Conservation (phyloP, 2,888 invertebrate species). For the Monochamus alternatus region DNA sequence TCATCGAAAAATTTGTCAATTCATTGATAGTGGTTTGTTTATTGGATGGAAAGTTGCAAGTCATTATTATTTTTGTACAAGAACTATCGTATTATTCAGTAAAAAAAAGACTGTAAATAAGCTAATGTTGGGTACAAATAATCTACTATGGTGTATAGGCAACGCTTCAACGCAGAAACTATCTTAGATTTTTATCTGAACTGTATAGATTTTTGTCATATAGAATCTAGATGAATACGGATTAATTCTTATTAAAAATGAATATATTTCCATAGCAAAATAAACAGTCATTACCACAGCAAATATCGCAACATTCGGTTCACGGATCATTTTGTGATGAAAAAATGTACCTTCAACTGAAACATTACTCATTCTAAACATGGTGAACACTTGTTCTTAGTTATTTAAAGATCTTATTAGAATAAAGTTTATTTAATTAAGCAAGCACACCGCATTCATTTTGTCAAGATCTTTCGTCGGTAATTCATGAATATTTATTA, state of each 20-base stretch:
- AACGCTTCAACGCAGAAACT: neutral
- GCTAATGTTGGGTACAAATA: neutral
- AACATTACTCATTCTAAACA: neutral
- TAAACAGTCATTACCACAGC: too few relatives aligned
- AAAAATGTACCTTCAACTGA: neutral
- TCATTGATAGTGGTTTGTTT: constrained; percentile 6
- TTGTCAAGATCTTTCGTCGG: neutral
- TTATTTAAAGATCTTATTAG: neutral
- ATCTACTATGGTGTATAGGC: neutral
- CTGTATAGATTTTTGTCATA: neutral
- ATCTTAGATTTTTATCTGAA: neutral
- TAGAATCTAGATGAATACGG: too few relatives aligned
- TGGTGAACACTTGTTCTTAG: neutral
- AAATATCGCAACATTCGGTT: too few relatives aligned
- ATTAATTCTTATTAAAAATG: too few relatives aligned
- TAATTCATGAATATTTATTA: too few relatives aligned
- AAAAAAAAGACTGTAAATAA: constrained; percentile 1
- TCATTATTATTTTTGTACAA: constrained; percentile 9
- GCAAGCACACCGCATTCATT: neutral
- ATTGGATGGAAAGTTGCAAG: constrained; percentile 18
- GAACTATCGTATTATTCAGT: neutral
- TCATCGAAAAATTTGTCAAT: constrained; percentile 6
- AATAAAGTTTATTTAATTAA: neutral
- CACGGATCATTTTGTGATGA: too few relatives aligned
- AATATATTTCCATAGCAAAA: too few relatives aligned